Conservation (phyloP, 2,797 vertebrate genomes). For the Esox masquinongy region DNA sequence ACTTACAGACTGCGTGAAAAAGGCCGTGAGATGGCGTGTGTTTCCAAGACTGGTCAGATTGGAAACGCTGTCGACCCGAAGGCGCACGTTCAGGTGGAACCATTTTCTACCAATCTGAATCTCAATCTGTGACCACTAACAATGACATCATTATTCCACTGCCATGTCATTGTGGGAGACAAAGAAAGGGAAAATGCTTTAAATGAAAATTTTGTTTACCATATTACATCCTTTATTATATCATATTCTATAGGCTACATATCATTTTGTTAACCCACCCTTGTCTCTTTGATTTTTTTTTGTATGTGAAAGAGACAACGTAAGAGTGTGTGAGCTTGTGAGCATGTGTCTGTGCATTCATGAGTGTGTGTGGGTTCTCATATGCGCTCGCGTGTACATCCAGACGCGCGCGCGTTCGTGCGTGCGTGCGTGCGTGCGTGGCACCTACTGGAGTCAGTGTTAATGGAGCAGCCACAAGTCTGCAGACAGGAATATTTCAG, state of each 20-base stretch:
- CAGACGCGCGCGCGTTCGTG: no score
- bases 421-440: not conserved
- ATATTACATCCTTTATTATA: not conserved
- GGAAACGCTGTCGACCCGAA: no score
- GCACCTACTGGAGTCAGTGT: not conserved
- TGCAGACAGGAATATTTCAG: not conserved
- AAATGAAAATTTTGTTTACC: not conserved
- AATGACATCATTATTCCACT: constrained; percentile 15
- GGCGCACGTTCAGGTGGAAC: not conserved
- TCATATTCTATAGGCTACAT: not conserved
- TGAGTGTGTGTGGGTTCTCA: not conserved
- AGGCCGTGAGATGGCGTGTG: not conserved
- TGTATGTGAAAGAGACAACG: constrained; percentile 45
- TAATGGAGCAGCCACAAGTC: constrained; percentile 18
- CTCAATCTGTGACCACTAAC: not conserved
- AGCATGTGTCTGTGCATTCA: not conserved
- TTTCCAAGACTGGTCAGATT: not conserved
- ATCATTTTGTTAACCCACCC: no score
- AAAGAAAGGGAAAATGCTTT: not conserved
- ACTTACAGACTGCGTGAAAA: not conserved
- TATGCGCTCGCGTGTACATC: no score
- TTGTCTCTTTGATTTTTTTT: constrained; percentile 18
- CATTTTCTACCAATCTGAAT: not conserved
- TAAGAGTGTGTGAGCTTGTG: not conserved
- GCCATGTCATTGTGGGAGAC: not conserved